Conservation (phyloP, 2,113 vertebrate species). For the Atractosteus spatula region DNA sequence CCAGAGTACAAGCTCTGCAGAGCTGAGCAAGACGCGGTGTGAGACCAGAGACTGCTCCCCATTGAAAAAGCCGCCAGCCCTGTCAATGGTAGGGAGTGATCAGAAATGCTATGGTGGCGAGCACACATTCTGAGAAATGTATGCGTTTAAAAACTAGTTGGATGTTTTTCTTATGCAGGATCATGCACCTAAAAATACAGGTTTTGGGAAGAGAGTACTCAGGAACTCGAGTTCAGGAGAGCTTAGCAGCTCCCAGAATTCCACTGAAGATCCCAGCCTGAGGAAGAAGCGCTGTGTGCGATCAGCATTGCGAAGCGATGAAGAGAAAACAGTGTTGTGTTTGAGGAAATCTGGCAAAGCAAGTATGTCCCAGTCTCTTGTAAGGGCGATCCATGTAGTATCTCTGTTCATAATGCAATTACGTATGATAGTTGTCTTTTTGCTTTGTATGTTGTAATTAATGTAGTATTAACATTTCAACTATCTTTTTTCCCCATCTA, state of each 20-base stretch:
- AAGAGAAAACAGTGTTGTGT: slow-evolving; percentile 35
- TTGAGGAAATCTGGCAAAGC: slow-evolving; percentile 49
- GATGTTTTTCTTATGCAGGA: slow-evolving; percentile 33
- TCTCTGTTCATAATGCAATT: neutral
- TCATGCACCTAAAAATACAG: slow-evolving; percentile 44
- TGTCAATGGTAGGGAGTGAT: slow-evolving; percentile 49
- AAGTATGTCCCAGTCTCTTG: slow-evolving; percentile 24
- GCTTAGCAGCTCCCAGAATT: slow-evolving; percentile 25
- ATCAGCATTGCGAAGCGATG: slow-evolving; percentile 32
- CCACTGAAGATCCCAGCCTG: slow-evolving; percentile 32
- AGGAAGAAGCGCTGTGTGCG: slow-evolving; percentile 47
- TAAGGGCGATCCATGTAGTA: too few relatives aligned
- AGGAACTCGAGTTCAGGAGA: slow-evolving; percentile 53
- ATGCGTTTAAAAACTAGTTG: neutral
- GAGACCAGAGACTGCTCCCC: slow-evolving; percentile 32
- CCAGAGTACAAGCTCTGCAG: slow-evolving; percentile 40
- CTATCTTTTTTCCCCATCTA: too few relatives aligned
- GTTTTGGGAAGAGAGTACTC: slow-evolving; percentile 38
- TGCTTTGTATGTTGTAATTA: too few relatives aligned
- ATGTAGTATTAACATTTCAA: too few relatives aligned
- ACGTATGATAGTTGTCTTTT: too few relatives aligned
- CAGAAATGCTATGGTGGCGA: neutral
- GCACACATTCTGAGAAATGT: neutral
- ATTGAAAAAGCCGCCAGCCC: slow-evolving; percentile 27
- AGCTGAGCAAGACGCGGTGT: slow-evolving; percentile 48